Evolutionary conservation across 1,140 invertebrate species (phyloP).

Genomic region (Drosophila tropicalis): DNA sequence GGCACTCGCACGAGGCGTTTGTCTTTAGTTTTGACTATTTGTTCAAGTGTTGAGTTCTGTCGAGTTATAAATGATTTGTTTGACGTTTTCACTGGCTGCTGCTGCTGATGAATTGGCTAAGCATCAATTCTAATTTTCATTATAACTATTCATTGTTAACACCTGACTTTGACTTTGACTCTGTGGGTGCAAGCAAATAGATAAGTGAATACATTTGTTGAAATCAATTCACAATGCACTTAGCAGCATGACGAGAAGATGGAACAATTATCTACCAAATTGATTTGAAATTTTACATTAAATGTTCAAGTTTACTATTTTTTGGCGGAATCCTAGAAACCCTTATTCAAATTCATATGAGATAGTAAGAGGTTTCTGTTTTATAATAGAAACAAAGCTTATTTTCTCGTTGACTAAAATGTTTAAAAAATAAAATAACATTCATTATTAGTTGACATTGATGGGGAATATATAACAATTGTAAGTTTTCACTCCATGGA

Average conservation of each 20-base stretch:
- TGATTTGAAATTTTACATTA: background rate
- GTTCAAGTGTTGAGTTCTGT: constrained; percentile 16
- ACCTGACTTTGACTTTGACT: background rate
- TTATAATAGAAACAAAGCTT: too few relatives aligned
- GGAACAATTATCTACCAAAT: background rate
- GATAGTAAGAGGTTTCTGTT: too few relatives aligned
- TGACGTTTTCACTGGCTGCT: constrained; percentile 36
- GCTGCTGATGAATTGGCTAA: constrained; percentile 25
- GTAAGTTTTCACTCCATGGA: too few relatives aligned
- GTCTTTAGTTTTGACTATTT: constrained; percentile 26
- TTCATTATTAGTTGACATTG: too few relatives aligned
- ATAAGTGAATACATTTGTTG: background rate
- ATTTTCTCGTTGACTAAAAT: too few relatives aligned
- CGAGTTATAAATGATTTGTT: constrained; percentile 41
- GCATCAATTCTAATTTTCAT: constrained; percentile 1
- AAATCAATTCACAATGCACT: background rate
- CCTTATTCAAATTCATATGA: too few relatives aligned
- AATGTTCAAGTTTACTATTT: too few relatives aligned
- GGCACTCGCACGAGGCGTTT: background rate
- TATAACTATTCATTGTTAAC: constrained; percentile 2
- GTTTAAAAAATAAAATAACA: too few relatives aligned
- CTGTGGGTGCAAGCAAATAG: background rate
- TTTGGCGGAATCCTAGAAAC: too few relatives aligned
- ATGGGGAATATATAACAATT: too few relatives aligned
- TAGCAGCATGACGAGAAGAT: background rate